Conservation (phyloP, 2,113 vertebrate genomes). For the Coptodon rendalli region DNA sequence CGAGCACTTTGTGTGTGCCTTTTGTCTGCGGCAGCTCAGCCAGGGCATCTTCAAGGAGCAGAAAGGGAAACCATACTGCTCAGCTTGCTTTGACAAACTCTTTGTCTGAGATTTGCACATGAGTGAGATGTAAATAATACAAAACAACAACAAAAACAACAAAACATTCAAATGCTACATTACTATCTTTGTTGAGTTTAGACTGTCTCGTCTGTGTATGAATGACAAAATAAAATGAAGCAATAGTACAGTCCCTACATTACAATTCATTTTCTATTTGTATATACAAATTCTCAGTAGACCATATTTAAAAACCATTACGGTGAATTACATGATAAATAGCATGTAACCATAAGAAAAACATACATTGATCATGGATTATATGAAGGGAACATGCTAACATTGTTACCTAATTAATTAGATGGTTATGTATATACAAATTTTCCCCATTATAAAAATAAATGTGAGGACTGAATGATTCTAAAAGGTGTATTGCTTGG, state of each 20-base stretch:
- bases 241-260: not conserved
- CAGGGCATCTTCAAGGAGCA: constrained; percentile 82
- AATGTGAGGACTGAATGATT: constrained; percentile 12
- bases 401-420: not conserved
- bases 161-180: not conserved
- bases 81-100: constrained; percentile 77
- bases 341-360: not conserved
- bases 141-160: not conserved
- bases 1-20: constrained; percentile 86
- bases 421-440: not conserved
- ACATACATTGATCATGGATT: not conserved
- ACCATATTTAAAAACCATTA: not conserved
- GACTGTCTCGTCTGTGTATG: not conserved
- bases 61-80: constrained; percentile 79
- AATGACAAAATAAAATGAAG: not conserved
- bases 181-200: not conserved
- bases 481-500: not conserved
- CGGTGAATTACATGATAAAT: not conserved
- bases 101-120: constrained; percentile 49
- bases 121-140: not conserved
- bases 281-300: not conserved
- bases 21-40: constrained; percentile 81
- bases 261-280: not conserved
- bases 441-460: not conserved
- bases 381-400: not conserved